Evolutionary conservation across 2,113 vertebrate genomes (phyloP).

Genomic region (Tonatia bakeri): DNA sequence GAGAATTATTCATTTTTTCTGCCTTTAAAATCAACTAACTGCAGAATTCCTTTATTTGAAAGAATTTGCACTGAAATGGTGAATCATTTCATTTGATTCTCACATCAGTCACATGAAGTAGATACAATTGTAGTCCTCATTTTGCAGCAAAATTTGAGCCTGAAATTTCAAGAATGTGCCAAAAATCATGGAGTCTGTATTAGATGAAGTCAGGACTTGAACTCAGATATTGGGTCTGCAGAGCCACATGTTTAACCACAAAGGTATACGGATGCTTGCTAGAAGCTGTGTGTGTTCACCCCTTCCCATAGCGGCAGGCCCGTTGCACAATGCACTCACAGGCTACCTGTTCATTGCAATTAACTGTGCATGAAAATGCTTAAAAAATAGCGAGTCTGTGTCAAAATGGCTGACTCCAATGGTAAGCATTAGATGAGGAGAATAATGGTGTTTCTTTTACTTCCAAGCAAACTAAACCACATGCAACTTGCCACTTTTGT

Average conservation of each 20-base stretch:
- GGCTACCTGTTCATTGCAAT: not conserved
- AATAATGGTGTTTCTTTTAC: not conserved
- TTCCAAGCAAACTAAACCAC: not conserved
- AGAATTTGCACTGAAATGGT: not conserved
- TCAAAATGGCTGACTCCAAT: not conserved
- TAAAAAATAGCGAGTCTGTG: not conserved
- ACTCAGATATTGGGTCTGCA: not conserved
- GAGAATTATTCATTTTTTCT: not conserved
- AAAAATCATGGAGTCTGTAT: not conserved
- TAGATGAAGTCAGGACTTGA: not conserved
- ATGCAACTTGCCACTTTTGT: not conserved
- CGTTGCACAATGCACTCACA: not conserved
- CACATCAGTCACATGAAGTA: not conserved
- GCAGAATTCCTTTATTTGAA: not conserved
- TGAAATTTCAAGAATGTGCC: not conserved
- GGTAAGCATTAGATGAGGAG: not conserved
- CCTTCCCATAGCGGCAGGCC: accelerated
- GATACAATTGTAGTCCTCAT: not conserved
- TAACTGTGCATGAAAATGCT: not conserved
- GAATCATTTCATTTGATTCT: not conserved
- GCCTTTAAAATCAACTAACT: not conserved
- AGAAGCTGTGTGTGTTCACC: accelerated
- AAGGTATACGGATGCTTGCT: not conserved
- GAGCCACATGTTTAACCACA: not conserved
- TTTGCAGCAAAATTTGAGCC: not conserved